A percentile compares a stretch with the other conserved stretches of the same genome.
These are phyloP conservation scores for Nomada fabriciana DNA, from an alignment of 2,888 invertebrate genomes.

Conservation along the genomic window DNA sequence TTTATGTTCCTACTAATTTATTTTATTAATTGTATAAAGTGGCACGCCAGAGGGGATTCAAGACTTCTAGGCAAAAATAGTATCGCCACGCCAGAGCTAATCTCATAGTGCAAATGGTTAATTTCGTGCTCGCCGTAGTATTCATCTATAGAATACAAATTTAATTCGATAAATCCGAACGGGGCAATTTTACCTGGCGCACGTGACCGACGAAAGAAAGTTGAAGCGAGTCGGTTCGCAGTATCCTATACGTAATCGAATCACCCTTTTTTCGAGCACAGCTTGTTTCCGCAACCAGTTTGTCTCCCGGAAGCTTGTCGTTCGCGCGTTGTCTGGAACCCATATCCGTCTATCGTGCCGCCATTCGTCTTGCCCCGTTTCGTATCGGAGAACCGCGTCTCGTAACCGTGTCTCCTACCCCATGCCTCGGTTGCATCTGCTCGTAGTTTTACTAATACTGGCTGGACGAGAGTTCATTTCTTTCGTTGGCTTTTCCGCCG, in stretches of 20 bases:
- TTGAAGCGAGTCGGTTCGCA: constrained; percentile 11
- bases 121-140: background rate
- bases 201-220: constrained; percentile 1
- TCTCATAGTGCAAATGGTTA: too few species aligned
- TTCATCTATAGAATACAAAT: background rate
- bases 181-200: background rate
- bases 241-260: constrained; percentile 46
- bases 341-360: constrained; percentile 48
- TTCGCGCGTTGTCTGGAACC: constrained; percentile 39
- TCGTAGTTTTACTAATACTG: constrained; percentile 37
- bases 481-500: constrained; percentile 5
- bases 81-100: too few species aligned
- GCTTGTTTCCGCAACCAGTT: constrained; percentile 21
- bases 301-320: constrained; percentile 46
- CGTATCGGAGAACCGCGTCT: constrained; percentile 40
- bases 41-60: too few species aligned
- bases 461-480: constrained; percentile 18
- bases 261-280: constrained; percentile 17
- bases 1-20: too few species aligned
- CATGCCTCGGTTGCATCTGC: constrained; percentile 39
- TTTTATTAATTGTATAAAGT: too few species aligned
- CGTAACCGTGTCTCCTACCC: constrained; percentile 5
- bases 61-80: too few species aligned
- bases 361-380: constrained; percentile 56
- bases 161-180: constrained; percentile 16